These are phyloP conservation scores for Myiagra hebetior DNA, from an alignment of 2,113 vertebrate species.

Conservation along the genomic window DNA sequence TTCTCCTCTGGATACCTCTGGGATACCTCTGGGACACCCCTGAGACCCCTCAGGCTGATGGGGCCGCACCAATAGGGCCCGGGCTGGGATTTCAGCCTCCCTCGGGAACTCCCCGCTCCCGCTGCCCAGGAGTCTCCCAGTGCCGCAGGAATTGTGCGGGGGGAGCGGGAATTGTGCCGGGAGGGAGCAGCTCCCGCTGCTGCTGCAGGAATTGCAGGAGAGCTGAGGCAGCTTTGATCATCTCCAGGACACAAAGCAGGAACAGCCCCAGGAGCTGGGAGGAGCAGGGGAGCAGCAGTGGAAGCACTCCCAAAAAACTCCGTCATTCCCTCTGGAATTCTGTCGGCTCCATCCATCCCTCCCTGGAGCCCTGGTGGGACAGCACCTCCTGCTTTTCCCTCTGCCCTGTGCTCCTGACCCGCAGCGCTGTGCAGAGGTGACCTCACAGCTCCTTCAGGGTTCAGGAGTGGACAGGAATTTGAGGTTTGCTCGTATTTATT, in stretches of 20 bases:
- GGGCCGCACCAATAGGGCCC: background rate
- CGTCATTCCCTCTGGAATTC: background rate
- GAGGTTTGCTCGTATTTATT: background rate
- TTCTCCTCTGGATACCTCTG: background rate
- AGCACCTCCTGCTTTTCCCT: background rate
- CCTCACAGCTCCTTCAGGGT: background rate
- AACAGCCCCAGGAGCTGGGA: background rate
- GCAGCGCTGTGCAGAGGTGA: background rate
- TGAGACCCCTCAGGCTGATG: background rate
- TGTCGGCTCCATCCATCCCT: background rate
- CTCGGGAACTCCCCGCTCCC: fast-evolving
- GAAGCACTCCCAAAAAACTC: background rate
- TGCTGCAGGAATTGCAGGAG: background rate
- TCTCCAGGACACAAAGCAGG: background rate
- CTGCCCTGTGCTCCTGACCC: background rate
- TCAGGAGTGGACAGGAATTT: background rate
- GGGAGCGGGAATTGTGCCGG: background rate
- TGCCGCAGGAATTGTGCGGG: background rate
- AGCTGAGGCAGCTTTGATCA: background rate
- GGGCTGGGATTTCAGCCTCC: background rate
- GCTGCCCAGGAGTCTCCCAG: background rate
- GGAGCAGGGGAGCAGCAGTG: background rate
- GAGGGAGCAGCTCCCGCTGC: background rate
- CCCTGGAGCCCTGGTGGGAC: background rate
- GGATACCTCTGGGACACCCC: fast-evolving